Percentiles rank a stretch among this genome's conserved stretches.
Conservation (phyloP, 2,797 vertebrate species). For the Aulostomus chinensis region DNA sequence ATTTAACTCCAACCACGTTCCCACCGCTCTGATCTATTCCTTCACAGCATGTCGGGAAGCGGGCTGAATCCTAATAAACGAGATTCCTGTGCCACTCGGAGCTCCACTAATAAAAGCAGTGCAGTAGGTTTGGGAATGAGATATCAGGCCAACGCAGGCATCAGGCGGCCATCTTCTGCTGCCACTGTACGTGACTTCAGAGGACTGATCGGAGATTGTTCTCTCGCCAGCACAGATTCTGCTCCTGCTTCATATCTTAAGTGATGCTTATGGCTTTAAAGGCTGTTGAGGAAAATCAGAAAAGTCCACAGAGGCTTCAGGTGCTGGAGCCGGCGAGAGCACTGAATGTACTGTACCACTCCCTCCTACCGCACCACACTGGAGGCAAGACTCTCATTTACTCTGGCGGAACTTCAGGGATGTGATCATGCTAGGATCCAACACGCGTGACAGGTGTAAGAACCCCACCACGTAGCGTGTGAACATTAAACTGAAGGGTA, state of each 20-base stretch:
- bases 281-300: constrained; percentile 6
- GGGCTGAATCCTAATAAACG: constrained; percentile 64
- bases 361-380: no score
- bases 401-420: no score
- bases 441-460: no score
- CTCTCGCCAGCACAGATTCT: not conserved
- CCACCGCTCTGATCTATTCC: constrained; percentile 60
- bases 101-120: constrained; percentile 30
- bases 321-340: no score
- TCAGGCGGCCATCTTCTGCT: constrained; percentile 10
- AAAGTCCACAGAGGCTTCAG: no score
- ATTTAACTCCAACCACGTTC: constrained; percentile 65
- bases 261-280: constrained; percentile 6
- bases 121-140: constrained; percentile 35
- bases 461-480: no score
- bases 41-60: constrained; percentile 54
- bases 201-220: constrained; percentile 22
- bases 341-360: no score
- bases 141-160: no score
- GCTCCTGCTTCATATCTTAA: constrained; percentile 13
- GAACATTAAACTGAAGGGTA: no score
- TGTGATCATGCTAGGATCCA: no score
- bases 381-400: no score
- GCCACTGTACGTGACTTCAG: constrained; percentile 11
- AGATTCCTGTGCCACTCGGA: constrained; percentile 35